phyloP scores from a whole-genome alignment of 2,113 vertebrate genomes.

The Calonectris borealis region DNA sequence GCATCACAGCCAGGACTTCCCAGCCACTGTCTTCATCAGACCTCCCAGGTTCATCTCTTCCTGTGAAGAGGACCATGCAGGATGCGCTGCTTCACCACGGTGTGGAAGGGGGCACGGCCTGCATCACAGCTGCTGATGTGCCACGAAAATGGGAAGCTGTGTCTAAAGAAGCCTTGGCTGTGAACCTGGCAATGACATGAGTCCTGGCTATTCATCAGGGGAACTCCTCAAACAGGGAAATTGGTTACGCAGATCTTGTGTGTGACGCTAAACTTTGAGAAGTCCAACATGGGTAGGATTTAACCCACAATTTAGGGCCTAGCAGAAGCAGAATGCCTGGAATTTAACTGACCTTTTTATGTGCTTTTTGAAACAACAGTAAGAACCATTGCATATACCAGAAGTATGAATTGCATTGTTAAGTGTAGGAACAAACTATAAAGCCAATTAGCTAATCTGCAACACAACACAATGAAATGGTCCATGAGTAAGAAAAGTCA shows the following conservation, averaged over 20 bases:
- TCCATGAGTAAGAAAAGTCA: neutral
- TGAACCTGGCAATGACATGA: neutral
- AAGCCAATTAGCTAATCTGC: neutral
- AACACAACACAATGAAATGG: neutral
- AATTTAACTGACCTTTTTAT: neutral
- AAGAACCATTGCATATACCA: neutral
- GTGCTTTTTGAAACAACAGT: neutral
- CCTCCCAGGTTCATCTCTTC: neutral
- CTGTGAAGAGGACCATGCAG: neutral
- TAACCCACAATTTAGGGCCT: neutral
- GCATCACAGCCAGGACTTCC: neutral
- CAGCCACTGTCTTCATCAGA: neutral
- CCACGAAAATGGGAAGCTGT: neutral
- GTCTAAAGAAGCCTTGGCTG: neutral
- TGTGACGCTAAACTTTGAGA: neutral
- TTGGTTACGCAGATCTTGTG: neutral
- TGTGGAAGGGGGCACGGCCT: neutral
- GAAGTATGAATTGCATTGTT: neutral
- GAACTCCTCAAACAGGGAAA: neutral
- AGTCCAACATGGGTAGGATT: neutral
- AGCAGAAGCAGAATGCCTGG: neutral
- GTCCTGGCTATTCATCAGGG: neutral
- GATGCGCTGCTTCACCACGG: fast-evolving
- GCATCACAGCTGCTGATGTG: neutral
- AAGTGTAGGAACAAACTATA: neutral